Base-by-base conservation (phyloP, 2,888 invertebrate species). In the Tenthredo mesomela region DNA sequence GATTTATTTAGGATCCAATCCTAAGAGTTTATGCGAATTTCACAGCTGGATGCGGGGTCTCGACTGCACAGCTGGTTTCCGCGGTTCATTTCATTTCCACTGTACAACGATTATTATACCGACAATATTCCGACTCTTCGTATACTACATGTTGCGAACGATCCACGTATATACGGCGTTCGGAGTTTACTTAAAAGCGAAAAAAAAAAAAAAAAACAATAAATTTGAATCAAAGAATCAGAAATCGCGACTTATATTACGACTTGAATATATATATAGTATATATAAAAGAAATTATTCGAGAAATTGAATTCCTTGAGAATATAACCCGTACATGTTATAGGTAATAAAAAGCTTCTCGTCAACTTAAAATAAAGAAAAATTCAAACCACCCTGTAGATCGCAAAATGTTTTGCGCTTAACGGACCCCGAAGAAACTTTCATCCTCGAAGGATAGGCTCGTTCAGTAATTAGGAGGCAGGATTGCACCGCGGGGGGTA, bases 391-490 rank as follows among this genome's bases (percentile, higher is more conserved):
- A 77, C 77, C 77, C 77, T 54, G 18, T 77, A 77, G 12, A 25
- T 50, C 6, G 50, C 29, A 37, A 12, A 77, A 29, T 5, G 61
- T n/a, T 40, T 15, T 58, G 37, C 61, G 37, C 61, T 80, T 40
- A 21, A 10, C 6, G 37, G 1, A 40, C 37, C 40, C 67, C 12
- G 58, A 33, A 77, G 37, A 78, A 65, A 78, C 78, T 67, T 37
- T 70, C 54, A 54, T 84, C 70, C n/a, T 37, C 84, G 70, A 70
- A 78, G 82, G 82, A 84, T 80, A 88, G 89, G 89, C 89, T 91
- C 89, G 90, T 91, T 90, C 89, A 89, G 89, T 91, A 92, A 92
- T 92, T 92, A 92, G 91, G 88, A 88, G 88, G 86, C 87, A 88
- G 88, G 86, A 88, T 88, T 87, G 86, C 86, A 87, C 90, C 87